Percentiles rank a stretch among this genome's conserved stretches.
These are phyloP conservation scores for Augochlorella aurata DNA, from an alignment of 2,888 invertebrate species.

Conservation along the genomic window DNA sequence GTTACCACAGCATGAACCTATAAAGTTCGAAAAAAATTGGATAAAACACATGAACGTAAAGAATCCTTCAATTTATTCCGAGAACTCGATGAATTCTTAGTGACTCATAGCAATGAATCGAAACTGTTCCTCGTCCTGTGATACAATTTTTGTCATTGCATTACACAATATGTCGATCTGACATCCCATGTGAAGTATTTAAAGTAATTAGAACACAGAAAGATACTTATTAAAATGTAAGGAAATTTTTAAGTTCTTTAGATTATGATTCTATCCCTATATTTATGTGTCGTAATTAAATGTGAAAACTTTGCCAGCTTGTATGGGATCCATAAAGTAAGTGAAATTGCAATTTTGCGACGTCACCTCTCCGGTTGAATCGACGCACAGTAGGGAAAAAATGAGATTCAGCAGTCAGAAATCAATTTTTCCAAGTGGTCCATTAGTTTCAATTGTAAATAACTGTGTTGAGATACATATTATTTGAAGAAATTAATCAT, in stretches of 20 bases:
- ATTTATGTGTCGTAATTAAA: too few species aligned
- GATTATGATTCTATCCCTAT: too few species aligned
- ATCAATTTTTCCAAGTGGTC: too few species aligned
- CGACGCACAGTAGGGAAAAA: too few species aligned
- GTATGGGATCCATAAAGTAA: too few species aligned
- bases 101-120: constrained; percentile 53
- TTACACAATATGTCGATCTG: constrained; percentile 61
- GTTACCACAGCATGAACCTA: constrained; percentile 60
- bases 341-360: too few species aligned
- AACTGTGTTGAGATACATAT: neutral
- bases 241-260: too few species aligned
- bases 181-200: constrained; percentile 63
- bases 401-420: too few species aligned
- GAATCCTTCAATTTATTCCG: constrained; percentile 51
- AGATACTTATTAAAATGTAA: too few species aligned
- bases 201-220: constrained; percentile 8
- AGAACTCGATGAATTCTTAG: constrained; percentile 52
- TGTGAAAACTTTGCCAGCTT: too few species aligned
- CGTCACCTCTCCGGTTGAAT: too few species aligned
- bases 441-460: neutral
- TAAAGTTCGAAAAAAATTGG: constrained; percentile 59
- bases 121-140: constrained; percentile 18
- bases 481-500: neutral
- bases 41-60: constrained; percentile 60
- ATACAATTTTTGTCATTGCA: constrained; percentile 22